Conservation (phyloP, 2,888 invertebrate species). For the Gnatocerus cornutus region DNA sequence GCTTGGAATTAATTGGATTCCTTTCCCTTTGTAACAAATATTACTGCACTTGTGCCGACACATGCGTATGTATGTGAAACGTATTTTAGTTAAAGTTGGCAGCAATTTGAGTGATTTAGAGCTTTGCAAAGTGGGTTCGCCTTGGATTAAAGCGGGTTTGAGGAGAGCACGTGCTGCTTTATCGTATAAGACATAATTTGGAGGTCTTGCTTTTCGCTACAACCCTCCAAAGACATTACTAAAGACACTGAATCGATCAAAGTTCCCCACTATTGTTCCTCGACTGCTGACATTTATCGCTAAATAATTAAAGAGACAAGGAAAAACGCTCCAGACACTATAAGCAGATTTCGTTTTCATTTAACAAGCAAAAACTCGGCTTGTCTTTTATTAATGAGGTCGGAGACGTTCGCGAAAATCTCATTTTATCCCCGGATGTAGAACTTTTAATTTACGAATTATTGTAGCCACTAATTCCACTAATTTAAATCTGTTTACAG, state of each 20-base stretch:
- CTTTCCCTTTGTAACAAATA: constrained; percentile 18
- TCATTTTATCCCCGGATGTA: constrained; percentile 6
- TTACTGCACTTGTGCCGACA: constrained; percentile 21
- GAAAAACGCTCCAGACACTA: constrained; percentile 1
- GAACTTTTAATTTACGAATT: constrained; percentile 10
- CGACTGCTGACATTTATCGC: background rate
- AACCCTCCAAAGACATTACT: background rate
- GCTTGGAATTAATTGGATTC: constrained; percentile 32
- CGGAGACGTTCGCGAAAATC: constrained; percentile 1
- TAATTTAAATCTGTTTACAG: constrained; percentile 16
- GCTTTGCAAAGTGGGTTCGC: constrained; percentile 49
- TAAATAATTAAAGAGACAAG: constrained; percentile 2
- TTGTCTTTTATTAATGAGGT: constrained; percentile 10
- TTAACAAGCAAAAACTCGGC: background rate
- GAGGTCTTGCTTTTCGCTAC: background rate
- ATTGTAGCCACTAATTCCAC: constrained; percentile 7
- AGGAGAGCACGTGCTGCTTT: constrained; percentile 22
- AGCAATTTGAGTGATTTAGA: constrained; percentile 53
- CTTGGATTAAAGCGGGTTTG: constrained; percentile 49
- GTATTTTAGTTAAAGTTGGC: constrained; percentile 49
- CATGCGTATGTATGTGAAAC: constrained; percentile 10
- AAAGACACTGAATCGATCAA: background rate
- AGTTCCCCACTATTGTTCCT: background rate
- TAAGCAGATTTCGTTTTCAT: constrained; percentile 6
- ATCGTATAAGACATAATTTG: background rate